Conservation (phyloP, 2,113 vertebrate genomes). For the Hemiprocne comata region DNA sequence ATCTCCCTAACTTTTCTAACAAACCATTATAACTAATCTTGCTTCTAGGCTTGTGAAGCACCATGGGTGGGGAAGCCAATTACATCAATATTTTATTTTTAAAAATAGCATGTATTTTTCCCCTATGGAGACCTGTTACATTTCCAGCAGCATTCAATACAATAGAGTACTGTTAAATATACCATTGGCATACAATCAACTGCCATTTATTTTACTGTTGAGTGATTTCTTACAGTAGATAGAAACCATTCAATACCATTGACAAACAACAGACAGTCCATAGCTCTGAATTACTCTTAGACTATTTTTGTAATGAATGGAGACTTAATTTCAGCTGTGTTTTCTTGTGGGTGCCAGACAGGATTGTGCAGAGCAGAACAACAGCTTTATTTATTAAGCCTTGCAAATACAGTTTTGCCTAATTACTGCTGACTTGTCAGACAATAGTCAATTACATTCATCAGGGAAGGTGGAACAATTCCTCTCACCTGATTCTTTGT, state of each 20-base stretch:
- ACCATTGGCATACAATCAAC: constrained; percentile 72
- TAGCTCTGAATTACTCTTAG: constrained; percentile 68
- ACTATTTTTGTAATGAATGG: constrained; percentile 77
- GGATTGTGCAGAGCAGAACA: constrained; percentile 69
- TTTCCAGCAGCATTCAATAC: constrained; percentile 72
- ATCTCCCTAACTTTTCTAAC: constrained; percentile 58
- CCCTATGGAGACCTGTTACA: constrained; percentile 64
- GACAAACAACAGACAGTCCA: constrained; percentile 72
- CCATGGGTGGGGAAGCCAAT: constrained; percentile 74
- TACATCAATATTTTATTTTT: constrained; percentile 79
- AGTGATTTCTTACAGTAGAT: constrained; percentile 73
- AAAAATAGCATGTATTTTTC: constrained; percentile 65
- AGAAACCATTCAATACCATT: constrained; percentile 74
- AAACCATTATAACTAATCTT: constrained; percentile 69
- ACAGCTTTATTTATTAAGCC: constrained; percentile 70
- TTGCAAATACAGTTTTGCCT: constrained; percentile 58
- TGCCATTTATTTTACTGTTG: constrained; percentile 73
- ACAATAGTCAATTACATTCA: constrained; percentile 57
- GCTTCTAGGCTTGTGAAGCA: constrained; percentile 65
- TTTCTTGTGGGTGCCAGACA: constrained; percentile 70
- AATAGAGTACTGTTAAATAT: constrained; percentile 74
- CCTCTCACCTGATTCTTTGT: constrained; percentile 42
- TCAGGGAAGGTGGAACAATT: constrained; percentile 51
- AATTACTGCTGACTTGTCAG: constrained; percentile 74
- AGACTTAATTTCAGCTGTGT: constrained; percentile 73